Base-by-base conservation (phyloP, 2,888 invertebrate genomes). In the Drosophila recens region DNA sequence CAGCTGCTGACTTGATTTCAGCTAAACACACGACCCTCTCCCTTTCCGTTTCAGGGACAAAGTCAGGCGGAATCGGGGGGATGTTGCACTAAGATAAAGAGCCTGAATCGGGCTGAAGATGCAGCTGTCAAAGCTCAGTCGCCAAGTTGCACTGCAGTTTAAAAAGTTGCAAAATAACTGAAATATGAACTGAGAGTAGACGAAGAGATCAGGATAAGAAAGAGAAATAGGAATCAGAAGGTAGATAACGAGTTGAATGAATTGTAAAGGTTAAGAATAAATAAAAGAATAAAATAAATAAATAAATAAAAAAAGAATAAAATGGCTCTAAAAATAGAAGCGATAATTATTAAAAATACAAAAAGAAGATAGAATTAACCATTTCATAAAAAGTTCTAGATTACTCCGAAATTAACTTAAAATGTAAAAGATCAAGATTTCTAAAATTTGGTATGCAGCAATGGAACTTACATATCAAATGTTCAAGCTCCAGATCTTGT, bases 71-170 rank as follows among this genome's bases (percentile, higher is more conserved):
- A 3, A 17, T 15, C 23, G 4, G 30, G 17, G 17, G 64, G 17
- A 5, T 23, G 30, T 23, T 17, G 20, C 30, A 2, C 33, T 34
- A 23, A 65, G 79, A 73, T 78, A 65, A 68, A 62, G 17, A 46
- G 57, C 43, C 53, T 27, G 65, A 23, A 79, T 74, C 62, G 36
- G 40, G 42, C 54, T 76, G 75, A 67, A 68, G 61, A 86, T 86
- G 78, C 88, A 84, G 83, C 88, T 84, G 83, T 84, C 88, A 84
- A 88, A 84, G 83, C 70, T 68, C 82, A 79, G 80, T 69, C 80
- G 73, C 72, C 67, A 78, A 86, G 58, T 81, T 81, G 53, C 68
- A 70, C 36, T 70, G 70, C 79, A 74, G 62, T 69, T 70, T 36
- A 23, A 63, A 77, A 82, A 83, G 49, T 77, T 87, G 34, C 67